These are phyloP conservation scores for Malurus alboscapulatus DNA, from an alignment of 2,113 vertebrate genomes.

Conservation along the genomic window DNA sequence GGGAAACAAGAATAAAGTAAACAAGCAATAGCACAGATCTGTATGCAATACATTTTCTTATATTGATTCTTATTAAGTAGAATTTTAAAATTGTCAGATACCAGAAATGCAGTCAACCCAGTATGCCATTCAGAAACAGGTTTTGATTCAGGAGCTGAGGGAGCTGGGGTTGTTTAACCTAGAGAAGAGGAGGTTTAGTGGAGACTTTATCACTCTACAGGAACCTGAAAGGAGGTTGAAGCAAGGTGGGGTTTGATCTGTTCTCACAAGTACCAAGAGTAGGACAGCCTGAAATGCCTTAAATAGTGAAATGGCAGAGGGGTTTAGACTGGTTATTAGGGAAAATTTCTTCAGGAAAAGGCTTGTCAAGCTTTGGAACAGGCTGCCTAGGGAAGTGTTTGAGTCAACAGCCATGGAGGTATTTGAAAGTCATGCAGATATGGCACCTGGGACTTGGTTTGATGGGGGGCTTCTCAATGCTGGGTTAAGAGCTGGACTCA, in stretches of 20 bases:
- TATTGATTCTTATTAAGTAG: not conserved
- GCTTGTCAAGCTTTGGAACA: not conserved
- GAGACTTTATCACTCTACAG: not conserved
- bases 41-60: not conserved
- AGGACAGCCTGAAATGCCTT: not conserved
- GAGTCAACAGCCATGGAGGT: not conserved
- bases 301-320: not conserved
- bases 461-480: not conserved
- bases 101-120: not conserved
- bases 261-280: not conserved
- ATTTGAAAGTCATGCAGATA: not conserved
- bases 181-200: not conserved
- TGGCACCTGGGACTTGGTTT: not conserved
- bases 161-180: not conserved
- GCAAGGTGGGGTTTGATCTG: not conserved
- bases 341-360: not conserved
- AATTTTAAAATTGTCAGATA: not conserved
- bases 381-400: not conserved
- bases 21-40: not conserved
- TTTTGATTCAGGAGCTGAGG: not conserved
- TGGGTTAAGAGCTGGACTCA: not conserved
- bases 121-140: not conserved
- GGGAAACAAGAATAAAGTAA: not conserved
- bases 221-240: not conserved
- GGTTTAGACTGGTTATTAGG: not conserved